Conservation (phyloP, 2,113 vertebrate species). For the Paradoxurus hermaphroditus region DNA sequence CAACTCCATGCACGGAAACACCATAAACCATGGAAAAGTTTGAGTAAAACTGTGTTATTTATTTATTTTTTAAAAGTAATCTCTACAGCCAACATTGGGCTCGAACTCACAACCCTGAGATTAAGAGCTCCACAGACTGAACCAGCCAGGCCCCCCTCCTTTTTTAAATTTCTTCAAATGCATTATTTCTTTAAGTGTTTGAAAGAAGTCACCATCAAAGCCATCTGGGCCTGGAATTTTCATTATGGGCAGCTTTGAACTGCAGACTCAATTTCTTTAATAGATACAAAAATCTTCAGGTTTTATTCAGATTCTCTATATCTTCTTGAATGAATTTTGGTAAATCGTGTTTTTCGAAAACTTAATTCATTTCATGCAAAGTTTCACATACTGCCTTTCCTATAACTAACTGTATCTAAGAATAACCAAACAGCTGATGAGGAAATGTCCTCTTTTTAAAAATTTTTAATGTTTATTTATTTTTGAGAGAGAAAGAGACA, state of each 20-base stretch:
- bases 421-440: background rate
- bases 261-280: constrained; percentile 14
- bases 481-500: no score
- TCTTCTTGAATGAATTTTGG: constrained; percentile 12
- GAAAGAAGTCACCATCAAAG: constrained; percentile 31
- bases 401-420: background rate
- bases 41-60: background rate
- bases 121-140: background rate
- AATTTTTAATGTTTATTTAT: no score
- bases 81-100: background rate
- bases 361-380: background rate
- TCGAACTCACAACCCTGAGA: background rate
- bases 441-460: background rate
- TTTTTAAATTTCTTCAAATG: background rate
- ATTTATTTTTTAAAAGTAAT: background rate
- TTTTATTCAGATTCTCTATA: constrained; percentile 22
- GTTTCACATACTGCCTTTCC: background rate
- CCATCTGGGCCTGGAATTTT: background rate
- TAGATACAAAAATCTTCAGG: background rate
- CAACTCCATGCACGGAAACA: background rate
- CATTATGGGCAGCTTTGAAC: background rate
- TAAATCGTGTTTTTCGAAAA: background rate
- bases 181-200: background rate
- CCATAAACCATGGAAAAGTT: background rate
- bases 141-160: background rate